Evolutionary conservation across 2,797 vertebrate species (phyloP), one percentile per base, ranked within the genome.

Genomic region (Cryptoblepharus egeriae): DNA sequence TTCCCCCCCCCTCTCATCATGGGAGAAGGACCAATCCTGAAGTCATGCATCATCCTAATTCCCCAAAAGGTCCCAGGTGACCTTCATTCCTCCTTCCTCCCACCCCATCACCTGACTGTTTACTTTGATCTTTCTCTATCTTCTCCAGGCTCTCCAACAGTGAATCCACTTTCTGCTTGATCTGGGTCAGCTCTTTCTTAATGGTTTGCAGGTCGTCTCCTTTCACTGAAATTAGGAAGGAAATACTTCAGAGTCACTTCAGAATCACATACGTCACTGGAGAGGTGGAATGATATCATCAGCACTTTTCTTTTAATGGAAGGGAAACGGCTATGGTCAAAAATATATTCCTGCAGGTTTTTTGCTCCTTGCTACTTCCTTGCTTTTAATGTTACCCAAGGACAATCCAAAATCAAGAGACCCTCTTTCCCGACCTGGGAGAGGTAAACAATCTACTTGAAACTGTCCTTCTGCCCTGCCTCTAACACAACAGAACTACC

Each of bases 131-230:
- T 87, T 96, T 96, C 88, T 98, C 97, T 93, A 98, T 97, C 91
- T 96, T 96, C 88, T 97, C 97, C 77, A 97, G 92, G 91, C 95
- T 97, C 91, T 97, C 96, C 94, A 98, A 93, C 79, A 98, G 95
- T 88, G 96, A 97, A 91, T 97, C 97, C 94, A 97, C 97, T 91
- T 97, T 98, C 95, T 97, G 96, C 88, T 98, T 98, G 93, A 98
- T 97, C 94, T 97, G 97, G 20, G 96, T 96, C 81, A 98, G 94
- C 81, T 98, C 97, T 83, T 96, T 96, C 93, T 98, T 98, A 86
- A 98, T 97, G 82, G 96, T 95, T 92, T 97, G 97, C 83, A 98
- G 94, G 39, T 98, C 97, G 73, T 97, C 97, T 1, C 91, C 93
- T 94, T 96, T 97, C 95, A 97, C 97, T 97, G 92, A 26, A 80